These are phyloP conservation scores for Monochamus alternatus DNA, from an alignment of 2,888 invertebrate species.

Conservation along the genomic window DNA sequence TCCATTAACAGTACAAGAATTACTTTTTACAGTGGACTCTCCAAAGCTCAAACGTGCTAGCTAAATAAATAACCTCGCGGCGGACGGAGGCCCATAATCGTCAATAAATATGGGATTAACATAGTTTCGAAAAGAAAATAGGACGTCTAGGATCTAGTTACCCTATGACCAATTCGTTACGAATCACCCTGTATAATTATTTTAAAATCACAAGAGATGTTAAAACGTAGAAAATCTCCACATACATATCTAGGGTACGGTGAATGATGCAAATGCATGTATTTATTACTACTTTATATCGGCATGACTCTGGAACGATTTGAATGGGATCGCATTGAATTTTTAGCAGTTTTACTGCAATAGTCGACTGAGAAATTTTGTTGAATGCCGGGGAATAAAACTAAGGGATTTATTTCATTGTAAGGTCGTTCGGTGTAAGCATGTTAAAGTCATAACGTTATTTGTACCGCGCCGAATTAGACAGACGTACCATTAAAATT, in stretches of 20 bases:
- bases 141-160: too few relatives aligned
- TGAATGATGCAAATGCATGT: neutral
- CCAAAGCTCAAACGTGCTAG: too few relatives aligned
- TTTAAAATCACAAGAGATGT: too few relatives aligned
- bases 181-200: too few relatives aligned
- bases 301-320: constrained; percentile 33
- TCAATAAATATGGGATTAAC: too few relatives aligned
- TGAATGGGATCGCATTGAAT: constrained; percentile 32
- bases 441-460: constrained; percentile 18
- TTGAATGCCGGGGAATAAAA: constrained; percentile 26
- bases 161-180: too few relatives aligned
- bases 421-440: constrained; percentile 12
- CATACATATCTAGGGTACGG: neutral
- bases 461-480: constrained; percentile 1
- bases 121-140: too few relatives aligned
- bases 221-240: neutral
- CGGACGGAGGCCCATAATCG: too few relatives aligned
- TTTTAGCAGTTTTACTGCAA: constrained; percentile 32
- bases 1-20: too few relatives aligned
- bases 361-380: constrained; percentile 28
- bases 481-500: constrained; percentile 9
- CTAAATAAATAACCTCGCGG: too few relatives aligned
- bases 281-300: constrained; percentile 18
- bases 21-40: too few relatives aligned
- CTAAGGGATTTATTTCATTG: constrained; percentile 31